phyloP scores from a whole-genome alignment of 1,140 invertebrate genomes.

The Pseudomyrmex flavicornis region DNA sequence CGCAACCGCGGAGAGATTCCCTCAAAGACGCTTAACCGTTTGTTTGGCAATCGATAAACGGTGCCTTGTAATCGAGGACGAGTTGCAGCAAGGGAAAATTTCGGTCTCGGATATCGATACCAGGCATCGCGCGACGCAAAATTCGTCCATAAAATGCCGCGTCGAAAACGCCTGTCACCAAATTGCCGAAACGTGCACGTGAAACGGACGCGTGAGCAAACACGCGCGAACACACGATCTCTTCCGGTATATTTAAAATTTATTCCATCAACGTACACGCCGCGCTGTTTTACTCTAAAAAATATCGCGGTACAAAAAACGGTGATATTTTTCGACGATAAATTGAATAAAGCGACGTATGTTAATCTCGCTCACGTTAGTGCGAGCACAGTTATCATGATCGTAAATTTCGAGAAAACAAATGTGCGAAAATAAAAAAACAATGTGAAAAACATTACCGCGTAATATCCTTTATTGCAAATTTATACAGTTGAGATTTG shows the following conservation, averaged over 20 bases:
- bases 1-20: neutral
- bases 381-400: neutral
- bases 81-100: neutral
- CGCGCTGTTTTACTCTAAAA: conserved; percentile 10
- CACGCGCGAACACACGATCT: neutral
- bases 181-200: conserved; percentile 41
- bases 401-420: neutral
- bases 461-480: neutral
- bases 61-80: conserved; percentile 23
- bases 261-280: conserved; percentile 33
- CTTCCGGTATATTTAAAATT: conserved; percentile 48
- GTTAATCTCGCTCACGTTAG: conserved; percentile 19
- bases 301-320: neutral
- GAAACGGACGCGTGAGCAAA: conserved; percentile 33
- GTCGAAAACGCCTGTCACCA: conserved; percentile 6
- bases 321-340: conserved; percentile 7
- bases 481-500: neutral
- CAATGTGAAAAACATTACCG: neutral
- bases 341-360: conserved; percentile 33
- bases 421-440: neutral
- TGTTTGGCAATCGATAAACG: conserved; percentile 34
- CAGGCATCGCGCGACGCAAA: neutral
- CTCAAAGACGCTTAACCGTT: conserved; percentile 14
- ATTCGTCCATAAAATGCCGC: conserved; percentile 39
- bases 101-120: conserved; percentile 40